These are phyloP conservation scores for human DNA, from an alignment of 2,113 vertebrate species.

Conservation along the genomic window GRCh38 chr2:109551501-109552000, in stretches of 20 bases:
- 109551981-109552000: too few species aligned
- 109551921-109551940: not conserved
- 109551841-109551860: slow-evolving; percentile 12
- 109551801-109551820: not conserved
- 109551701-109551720: slow-evolving; percentile 29
- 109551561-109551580: not conserved
- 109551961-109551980: too few species aligned
- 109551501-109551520: not conserved
- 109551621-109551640: not conserved
- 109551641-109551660: slow-evolving; percentile 3
- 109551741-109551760: not conserved
- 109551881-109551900: not conserved
- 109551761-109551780: not conserved
- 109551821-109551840: not conserved
- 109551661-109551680: slow-evolving; percentile 1
- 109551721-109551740: not conserved
- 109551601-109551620: not conserved
- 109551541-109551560: not conserved
- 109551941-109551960: too few species aligned
- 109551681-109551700: not conserved
- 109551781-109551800: not conserved
- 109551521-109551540: not conserved
- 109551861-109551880: not conserved
- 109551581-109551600: not conserved
- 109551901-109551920: not conserved